Evolutionary conservation across 2,888 invertebrate species (phyloP).

Genomic region (Gortyna flavago): DNA sequence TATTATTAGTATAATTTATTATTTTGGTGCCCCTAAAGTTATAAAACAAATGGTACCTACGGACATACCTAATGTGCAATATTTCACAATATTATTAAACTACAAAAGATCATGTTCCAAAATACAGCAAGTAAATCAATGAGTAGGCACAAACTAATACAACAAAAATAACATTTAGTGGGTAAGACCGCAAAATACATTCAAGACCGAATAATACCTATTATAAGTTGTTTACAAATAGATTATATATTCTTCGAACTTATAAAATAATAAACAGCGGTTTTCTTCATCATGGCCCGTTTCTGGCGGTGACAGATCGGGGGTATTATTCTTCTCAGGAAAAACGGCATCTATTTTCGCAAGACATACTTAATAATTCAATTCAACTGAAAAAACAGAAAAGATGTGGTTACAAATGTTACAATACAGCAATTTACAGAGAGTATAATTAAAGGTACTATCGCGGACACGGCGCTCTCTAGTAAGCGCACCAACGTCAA

Average conservation of each 20-base stretch:
- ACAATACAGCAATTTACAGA: neutral
- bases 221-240: conserved; percentile 24
- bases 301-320: conserved; percentile 42
- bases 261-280: conserved; percentile 33
- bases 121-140: conserved; percentile 21
- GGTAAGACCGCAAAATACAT: conserved; percentile 31
- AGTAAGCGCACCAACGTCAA: too few relatives aligned
- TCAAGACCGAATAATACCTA: conserved; percentile 21
- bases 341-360: conserved; percentile 2
- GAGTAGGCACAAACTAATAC: neutral
- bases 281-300: neutral
- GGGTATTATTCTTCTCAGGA: conserved; percentile 19
- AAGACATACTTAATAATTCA: neutral
- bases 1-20: conserved; percentile 74
- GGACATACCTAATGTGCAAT: neutral
- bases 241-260: conserved; percentile 26
- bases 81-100: conserved; percentile 5
- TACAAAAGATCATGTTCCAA: conserved; percentile 52
- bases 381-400: conserved; percentile 31
- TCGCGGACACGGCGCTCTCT: too few relatives aligned
- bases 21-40: neutral
- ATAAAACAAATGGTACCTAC: neutral
- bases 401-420: conserved; percentile 5
- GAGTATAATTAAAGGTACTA: too few relatives aligned
- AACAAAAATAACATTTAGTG: neutral